A percentile compares a stretch with the other conserved stretches of the same genome.
These are phyloP conservation scores for Plagodis dolabraria DNA, from an alignment of 2,888 invertebrate genomes.

Conservation along the genomic window DNA sequence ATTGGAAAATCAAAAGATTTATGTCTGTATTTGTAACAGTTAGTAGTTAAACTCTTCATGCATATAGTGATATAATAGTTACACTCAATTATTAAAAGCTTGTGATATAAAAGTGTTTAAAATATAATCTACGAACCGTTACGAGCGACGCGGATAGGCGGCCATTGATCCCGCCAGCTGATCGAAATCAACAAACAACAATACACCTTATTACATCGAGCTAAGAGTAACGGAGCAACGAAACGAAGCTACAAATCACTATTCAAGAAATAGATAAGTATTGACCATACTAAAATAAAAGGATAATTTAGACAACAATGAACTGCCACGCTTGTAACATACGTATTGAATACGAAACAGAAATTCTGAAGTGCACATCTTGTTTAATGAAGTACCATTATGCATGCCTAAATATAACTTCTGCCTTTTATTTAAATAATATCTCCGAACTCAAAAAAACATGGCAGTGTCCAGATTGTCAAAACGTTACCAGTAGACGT, in stretches of 20 bases:
- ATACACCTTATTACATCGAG: not conserved
- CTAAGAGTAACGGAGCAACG: not conserved
- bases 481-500: not conserved
- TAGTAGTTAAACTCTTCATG: no score
- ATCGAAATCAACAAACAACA: not conserved
- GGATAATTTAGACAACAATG: not conserved
- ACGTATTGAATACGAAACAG: not conserved
- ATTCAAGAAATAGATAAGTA: not conserved
- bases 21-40: no score
- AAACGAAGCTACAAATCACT: not conserved
- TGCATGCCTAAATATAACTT: not conserved
- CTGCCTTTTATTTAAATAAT: slow-evolving; percentile 1
- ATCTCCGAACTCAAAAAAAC: slow-evolving; percentile 4
- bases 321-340: not conserved
- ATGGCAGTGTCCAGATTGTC: slow-evolving; percentile 4
- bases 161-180: not conserved
- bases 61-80: no score
- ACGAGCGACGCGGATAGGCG: no score
- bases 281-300: not conserved
- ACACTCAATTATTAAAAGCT: no score
- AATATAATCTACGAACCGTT: no score
- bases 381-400: not conserved
- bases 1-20: no score
- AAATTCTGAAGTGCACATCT: not conserved
- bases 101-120: no score